These are phyloP conservation scores for Rhegmatorhina hoffmannsi DNA, from an alignment of 2,113 vertebrate genomes.

Conservation along the genomic window DNA sequence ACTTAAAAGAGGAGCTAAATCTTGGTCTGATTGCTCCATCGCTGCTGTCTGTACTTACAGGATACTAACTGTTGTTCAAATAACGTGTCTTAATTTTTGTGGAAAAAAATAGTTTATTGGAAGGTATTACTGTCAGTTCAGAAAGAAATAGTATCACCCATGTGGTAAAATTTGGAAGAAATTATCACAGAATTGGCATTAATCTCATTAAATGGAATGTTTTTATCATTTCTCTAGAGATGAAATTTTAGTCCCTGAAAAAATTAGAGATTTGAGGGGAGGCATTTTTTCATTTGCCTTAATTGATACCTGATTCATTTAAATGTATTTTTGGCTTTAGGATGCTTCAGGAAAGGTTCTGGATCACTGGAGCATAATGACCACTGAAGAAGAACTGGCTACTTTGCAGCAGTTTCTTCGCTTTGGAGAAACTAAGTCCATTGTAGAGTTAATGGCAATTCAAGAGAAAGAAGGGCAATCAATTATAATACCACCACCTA, in stretches of 20 bases:
- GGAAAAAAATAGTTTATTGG: constrained; percentile 13
- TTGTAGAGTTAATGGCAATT: constrained; percentile 96
- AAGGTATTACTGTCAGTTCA: not conserved
- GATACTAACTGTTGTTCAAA: constrained; percentile 39
- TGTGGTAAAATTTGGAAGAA: not conserved
- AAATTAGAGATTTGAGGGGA: not conserved
- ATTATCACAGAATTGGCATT: not conserved
- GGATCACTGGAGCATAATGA: constrained; percentile 98
- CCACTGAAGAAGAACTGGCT: constrained; percentile 92
- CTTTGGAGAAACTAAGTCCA: constrained; percentile 97
- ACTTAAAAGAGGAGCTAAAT: constrained; percentile 80
- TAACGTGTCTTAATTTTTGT: constrained; percentile 57
- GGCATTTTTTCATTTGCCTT: not conserved
- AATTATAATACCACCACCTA: constrained; percentile 81
- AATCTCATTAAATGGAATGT: not conserved
- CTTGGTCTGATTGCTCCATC: constrained; percentile 61
- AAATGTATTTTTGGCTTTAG: constrained; percentile 71
- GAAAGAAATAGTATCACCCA: not conserved
- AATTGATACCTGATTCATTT: not conserved
- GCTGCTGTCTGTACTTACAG: constrained; percentile 8
- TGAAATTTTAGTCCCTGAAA: not conserved
- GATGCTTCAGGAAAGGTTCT: constrained; percentile 94
- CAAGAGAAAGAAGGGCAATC: constrained; percentile 95
- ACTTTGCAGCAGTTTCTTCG: constrained; percentile 97
- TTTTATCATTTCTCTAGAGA: not conserved